phyloP scores from a whole-genome alignment of 2,113 vertebrate genomes.

The Hoplias malabaricus region DNA sequence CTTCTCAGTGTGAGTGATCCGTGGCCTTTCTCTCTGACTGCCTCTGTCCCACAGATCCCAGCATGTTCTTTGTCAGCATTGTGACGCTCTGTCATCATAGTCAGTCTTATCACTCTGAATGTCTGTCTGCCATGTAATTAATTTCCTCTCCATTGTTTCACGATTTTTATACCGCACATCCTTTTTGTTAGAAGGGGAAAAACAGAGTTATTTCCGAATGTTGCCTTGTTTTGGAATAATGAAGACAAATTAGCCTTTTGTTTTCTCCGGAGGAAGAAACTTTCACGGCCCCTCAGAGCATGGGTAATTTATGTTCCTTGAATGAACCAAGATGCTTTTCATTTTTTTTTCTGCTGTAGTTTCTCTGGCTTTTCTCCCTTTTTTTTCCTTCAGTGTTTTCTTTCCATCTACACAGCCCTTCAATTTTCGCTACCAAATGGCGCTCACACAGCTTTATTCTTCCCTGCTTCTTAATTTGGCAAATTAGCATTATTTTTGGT shows the following conservation, averaged over 20 bases:
- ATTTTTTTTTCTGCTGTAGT: conserved; percentile 34
- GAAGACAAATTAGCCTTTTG: conserved; percentile 57
- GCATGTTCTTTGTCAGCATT: conserved; percentile 25
- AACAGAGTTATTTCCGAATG: conserved; percentile 45
- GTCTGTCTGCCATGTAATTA: conserved; percentile 48
- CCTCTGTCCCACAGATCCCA: conserved; percentile 38
- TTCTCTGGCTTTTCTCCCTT: not conserved
- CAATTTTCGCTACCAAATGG: conserved; percentile 34
- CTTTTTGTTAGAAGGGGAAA: conserved; percentile 19
- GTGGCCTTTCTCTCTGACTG: conserved; percentile 28
- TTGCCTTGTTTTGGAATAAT: conserved; percentile 55
- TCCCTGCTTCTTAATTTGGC: conserved; percentile 32
- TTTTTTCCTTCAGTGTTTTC: conserved; percentile 14
- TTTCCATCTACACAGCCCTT: not conserved
- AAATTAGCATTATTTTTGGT: conserved; percentile 39
- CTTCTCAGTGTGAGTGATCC: conserved; percentile 19
- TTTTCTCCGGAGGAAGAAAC: conserved; percentile 50
- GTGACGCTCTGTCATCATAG: conserved; percentile 30
- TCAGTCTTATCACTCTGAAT: conserved; percentile 25
- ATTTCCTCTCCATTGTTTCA: conserved; percentile 46
- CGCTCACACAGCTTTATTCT: conserved; percentile 18
- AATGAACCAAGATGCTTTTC: conserved; percentile 49
- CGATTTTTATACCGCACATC: conserved; percentile 35
- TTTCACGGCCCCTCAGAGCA: conserved; percentile 29
- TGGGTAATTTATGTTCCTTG: conserved; percentile 37